These are phyloP conservation scores for Synergus gifuensis DNA, from an alignment of 2,888 invertebrate genomes.

Conservation along the genomic window DNA sequence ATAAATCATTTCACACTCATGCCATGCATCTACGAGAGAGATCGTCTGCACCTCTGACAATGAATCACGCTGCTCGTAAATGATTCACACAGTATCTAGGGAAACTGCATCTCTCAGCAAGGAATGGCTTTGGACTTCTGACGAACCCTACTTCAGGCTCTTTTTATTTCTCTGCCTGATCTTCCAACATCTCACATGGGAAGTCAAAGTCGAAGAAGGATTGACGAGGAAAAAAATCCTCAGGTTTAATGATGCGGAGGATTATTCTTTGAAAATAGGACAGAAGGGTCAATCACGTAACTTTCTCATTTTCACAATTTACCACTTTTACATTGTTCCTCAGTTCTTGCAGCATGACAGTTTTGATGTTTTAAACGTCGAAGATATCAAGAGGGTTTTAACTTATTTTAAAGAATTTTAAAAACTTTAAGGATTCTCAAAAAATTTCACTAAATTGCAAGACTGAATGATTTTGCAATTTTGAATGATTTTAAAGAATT, in stretches of 20 bases:
- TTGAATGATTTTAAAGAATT: no score
- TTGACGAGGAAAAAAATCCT: background rate
- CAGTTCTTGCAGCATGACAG: no score
- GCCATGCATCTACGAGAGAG: no score
- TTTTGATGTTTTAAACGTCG: no score
- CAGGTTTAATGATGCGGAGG: background rate
- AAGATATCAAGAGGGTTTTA: no score
- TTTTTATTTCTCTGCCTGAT: background rate
- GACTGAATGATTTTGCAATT: no score
- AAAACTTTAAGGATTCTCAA: no score
- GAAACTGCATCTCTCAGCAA: background rate
- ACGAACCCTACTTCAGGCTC: background rate
- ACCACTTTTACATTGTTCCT: no score
- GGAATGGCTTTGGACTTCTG: background rate
- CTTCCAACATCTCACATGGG: background rate
- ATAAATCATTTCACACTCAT: background rate
- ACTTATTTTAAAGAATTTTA: no score
- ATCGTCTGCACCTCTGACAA: background rate
- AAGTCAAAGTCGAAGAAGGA: background rate
- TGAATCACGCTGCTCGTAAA: slow-evolving; percentile 1
- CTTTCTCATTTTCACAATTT: no score
- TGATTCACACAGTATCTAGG: background rate
- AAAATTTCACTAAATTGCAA: no score
- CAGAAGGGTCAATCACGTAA: background rate
- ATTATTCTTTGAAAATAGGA: background rate